phyloP scores from a whole-genome alignment of 2,888 invertebrate genomes.

The Drosophila picticornis region DNA sequence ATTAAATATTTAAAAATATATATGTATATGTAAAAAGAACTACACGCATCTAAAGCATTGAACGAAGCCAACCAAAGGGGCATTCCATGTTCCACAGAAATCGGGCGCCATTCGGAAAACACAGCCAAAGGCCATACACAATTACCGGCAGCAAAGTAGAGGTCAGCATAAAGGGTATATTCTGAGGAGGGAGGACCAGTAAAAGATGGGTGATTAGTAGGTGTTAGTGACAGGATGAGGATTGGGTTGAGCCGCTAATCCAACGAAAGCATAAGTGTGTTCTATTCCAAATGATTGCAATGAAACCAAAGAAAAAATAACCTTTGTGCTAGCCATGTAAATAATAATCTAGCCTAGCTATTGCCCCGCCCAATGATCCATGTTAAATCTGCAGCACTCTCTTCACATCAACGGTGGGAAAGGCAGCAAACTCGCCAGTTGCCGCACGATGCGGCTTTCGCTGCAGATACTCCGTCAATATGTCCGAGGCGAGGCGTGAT shows the following conservation, averaged over 20 bases:
- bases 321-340: constrained; percentile 58
- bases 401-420: constrained; percentile 84
- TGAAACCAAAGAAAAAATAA: constrained; percentile 3
- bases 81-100: constrained; percentile 6
- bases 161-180: constrained; percentile 2
- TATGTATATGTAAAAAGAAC: constrained; percentile 5
- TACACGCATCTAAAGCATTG: not conserved
- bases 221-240: constrained; percentile 12
- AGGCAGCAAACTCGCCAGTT: constrained; percentile 82
- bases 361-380: constrained; percentile 4
- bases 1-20: constrained; percentile 40
- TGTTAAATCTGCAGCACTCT: constrained; percentile 78
- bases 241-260: constrained; percentile 8
- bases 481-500: constrained; percentile 83
- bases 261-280: constrained; percentile 15
- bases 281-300: not conserved
- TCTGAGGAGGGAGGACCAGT: constrained; percentile 22
- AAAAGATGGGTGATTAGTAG: constrained; percentile 14
- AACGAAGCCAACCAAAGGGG: not conserved
- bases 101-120: constrained; percentile 1
- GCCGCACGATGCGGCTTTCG: constrained; percentile 84
- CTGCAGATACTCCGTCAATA: constrained; percentile 84
- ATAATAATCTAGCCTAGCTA: constrained; percentile 40
- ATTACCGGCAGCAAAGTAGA: constrained; percentile 21
- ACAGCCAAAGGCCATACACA: constrained; percentile 18